Evolutionary conservation across 92 coral and sea anemone species (phyloP).

Genomic region (Epizoanthus ramosus): DNA sequence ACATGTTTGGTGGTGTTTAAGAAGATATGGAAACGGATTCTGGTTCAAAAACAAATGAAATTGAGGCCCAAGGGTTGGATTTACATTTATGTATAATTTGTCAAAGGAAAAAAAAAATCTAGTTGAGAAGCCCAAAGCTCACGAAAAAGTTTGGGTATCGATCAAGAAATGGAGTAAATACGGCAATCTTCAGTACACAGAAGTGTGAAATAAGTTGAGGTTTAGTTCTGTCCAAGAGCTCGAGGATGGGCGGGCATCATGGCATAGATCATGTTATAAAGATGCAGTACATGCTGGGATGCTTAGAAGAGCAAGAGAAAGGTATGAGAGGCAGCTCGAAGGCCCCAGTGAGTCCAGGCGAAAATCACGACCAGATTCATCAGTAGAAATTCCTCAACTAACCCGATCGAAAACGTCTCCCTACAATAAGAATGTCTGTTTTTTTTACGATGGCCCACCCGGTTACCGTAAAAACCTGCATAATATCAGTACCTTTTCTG

Average conservation of each 20-base stretch:
- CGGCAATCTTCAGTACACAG: conserved; percentile 42
- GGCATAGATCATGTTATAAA: conserved; percentile 71
- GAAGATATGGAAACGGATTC: conserved; percentile 48
- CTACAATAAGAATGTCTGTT: conserved; percentile 58
- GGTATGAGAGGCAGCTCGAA: conserved; percentile 63
- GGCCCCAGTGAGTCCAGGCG: conserved; percentile 65
- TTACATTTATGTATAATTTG: conserved; percentile 52
- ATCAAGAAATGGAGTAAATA: conserved; percentile 44
- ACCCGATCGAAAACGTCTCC: conserved; percentile 70
- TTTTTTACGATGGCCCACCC: conserved; percentile 65
- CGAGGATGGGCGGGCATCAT: conserved; percentile 52
- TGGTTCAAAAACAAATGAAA: conserved; percentile 17
- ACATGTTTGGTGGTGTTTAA: conserved; percentile 38
- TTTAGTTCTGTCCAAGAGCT: conserved; percentile 48
- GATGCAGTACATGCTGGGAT: conserved; percentile 74
- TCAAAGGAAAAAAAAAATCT: conserved; percentile 48
- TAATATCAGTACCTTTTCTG: conserved; percentile 50
- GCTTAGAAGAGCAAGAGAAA: conserved; percentile 59
- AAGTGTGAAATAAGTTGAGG: conserved; percentile 42
- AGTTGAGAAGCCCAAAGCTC: conserved; percentile 57
- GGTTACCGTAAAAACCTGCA: conserved; percentile 52
- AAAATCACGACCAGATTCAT: conserved; percentile 42
- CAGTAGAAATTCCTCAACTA: conserved; percentile 49
- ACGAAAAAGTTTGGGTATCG: conserved; percentile 42
- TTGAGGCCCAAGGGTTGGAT: conserved; percentile 41